Evolutionary conservation across 2,888 invertebrate species (phyloP).

Genomic region (Pollenia griseotomentosa): DNA sequence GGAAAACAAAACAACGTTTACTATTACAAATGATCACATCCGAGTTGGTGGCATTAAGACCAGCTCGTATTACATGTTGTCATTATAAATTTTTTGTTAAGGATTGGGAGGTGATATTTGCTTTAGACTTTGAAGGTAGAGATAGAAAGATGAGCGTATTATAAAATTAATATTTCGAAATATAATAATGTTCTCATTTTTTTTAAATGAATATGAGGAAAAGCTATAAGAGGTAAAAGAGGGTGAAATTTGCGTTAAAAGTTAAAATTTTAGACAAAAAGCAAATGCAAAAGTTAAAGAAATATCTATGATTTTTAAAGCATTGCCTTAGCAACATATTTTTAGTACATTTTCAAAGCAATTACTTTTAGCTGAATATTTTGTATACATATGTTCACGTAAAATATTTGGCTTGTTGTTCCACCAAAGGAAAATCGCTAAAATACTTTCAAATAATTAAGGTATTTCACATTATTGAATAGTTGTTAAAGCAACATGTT

Average conservation of each 20-base stretch:
- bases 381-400: too few relatives aligned
- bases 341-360: too few relatives aligned
- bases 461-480: too few relatives aligned
- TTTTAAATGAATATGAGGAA: not conserved
- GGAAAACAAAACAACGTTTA: constrained; percentile 13
- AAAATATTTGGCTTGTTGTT: too few relatives aligned
- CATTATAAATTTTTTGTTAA: constrained; percentile 25
- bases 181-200: constrained; percentile 3
- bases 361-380: too few relatives aligned
- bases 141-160: constrained; percentile 21
- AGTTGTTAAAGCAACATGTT: too few relatives aligned
- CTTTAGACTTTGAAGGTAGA: not conserved
- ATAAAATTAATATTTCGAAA: constrained; percentile 40
- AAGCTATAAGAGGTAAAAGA: not conserved
- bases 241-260: not conserved
- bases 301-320: too few relatives aligned
- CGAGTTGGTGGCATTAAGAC: constrained; percentile 14
- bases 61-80: constrained; percentile 70
- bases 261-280: not conserved
- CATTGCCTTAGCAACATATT: too few relatives aligned
- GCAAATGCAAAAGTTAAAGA: too few relatives aligned
- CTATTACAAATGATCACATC: constrained; percentile 45
- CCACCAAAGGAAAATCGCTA: too few relatives aligned
- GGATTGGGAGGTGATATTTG: constrained; percentile 42
- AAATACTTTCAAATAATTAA: too few relatives aligned